Percentiles rank a stretch among this genome's conserved stretches.
Evolutionary conservation across 1,140 invertebrate genomes (phyloP).

Genomic region (Zaprionus gabonicus): DNA sequence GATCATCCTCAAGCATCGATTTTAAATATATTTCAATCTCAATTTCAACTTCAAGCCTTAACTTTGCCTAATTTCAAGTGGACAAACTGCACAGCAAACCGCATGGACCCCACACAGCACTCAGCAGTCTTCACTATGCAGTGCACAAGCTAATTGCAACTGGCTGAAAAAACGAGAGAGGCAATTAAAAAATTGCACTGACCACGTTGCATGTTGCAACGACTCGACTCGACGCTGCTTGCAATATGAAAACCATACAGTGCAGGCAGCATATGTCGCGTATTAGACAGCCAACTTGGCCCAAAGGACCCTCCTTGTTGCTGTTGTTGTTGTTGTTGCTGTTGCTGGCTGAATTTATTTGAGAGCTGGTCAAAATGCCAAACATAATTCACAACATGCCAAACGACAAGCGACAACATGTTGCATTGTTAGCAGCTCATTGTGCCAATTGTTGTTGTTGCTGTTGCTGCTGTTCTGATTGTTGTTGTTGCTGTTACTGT

Average conservation of each 20-base stretch:
- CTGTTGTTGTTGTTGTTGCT: slow-evolving; percentile 37
- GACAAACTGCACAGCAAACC: neutral
- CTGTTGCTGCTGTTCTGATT: slow-evolving; percentile 54
- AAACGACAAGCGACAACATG: slow-evolving; percentile 78
- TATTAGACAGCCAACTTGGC: slow-evolving; percentile 27
- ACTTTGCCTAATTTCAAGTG: neutral
- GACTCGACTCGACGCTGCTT: slow-evolving; percentile 18
- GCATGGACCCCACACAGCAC: neutral
- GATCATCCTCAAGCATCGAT: too few relatives aligned
- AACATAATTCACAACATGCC: slow-evolving; percentile 81
- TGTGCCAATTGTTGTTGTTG: slow-evolving; percentile 71
- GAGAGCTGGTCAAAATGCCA: slow-evolving; percentile 62
- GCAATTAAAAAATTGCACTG: slow-evolving; percentile 72
- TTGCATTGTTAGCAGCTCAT: slow-evolving; percentile 80
- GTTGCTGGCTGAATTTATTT: slow-evolving; percentile 48
- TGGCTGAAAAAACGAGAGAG: neutral
- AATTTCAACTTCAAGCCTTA: too few relatives aligned
- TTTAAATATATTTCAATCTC: too few relatives aligned
- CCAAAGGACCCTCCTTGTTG: slow-evolving; percentile 44
- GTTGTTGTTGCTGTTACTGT: slow-evolving; percentile 32
- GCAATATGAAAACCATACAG: slow-evolving; percentile 59
- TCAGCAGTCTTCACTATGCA: neutral
- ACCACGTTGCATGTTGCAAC: slow-evolving; percentile 42
- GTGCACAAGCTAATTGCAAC: neutral
- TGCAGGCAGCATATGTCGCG: slow-evolving; percentile 23